Conservation (phyloP, 2,113 vertebrate genomes). For the Leucoraja erinaceus region DNA sequence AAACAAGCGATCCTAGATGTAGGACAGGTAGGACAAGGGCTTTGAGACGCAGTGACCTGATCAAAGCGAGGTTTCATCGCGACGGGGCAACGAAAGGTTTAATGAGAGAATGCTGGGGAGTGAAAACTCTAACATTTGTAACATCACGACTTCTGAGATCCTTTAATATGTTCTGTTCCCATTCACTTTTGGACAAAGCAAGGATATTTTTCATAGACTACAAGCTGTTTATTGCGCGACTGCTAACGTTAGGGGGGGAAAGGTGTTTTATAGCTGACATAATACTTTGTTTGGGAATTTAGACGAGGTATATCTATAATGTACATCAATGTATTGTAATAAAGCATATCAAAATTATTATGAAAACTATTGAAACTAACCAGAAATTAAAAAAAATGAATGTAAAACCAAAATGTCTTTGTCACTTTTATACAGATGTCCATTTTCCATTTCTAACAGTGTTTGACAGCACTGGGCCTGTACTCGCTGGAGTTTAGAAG, state of each 20-base stretch:
- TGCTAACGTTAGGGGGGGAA: background rate
- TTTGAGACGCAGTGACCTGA: background rate
- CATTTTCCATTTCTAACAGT: too few relatives aligned
- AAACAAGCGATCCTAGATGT: too few relatives aligned
- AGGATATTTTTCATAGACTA: constrained; percentile 19
- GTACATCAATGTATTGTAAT: constrained; percentile 36
- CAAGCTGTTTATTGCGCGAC: constrained; percentile 25
- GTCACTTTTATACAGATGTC: background rate
- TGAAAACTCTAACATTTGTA: constrained; percentile 4
- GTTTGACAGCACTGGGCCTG: too few relatives aligned
- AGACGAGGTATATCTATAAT: constrained; percentile 15
- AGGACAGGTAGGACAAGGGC: background rate
- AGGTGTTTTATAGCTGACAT: constrained; percentile 30
- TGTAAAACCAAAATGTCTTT: constrained; percentile 6
- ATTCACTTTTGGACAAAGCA: constrained; percentile 3
- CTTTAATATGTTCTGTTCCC: background rate
- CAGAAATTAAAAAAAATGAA: constrained; percentile 29
- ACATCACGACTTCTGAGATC: background rate
- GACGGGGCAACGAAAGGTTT: background rate
- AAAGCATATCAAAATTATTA: constrained; percentile 35
- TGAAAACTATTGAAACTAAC: constrained; percentile 38
- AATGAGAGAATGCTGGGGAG: background rate
- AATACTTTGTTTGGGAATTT: constrained; percentile 9
- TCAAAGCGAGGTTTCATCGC: background rate
- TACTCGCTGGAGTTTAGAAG: too few relatives aligned